Evolutionary conservation across 1,140 invertebrate species (phyloP).

Genomic region (Bombus polaris): DNA sequence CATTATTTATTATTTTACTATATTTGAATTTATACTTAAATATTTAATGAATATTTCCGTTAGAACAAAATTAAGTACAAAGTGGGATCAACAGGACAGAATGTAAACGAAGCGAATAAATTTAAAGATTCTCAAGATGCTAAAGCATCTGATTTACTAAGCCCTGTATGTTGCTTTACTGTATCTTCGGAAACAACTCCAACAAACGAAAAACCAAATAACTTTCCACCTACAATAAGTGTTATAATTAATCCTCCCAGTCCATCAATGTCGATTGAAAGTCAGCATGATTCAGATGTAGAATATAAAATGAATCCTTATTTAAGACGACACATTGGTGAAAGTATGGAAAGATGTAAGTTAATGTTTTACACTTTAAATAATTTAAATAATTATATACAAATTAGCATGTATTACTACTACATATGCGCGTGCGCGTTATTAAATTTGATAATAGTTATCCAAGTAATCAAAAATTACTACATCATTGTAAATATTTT

Average conservation of each 20-base stretch:
- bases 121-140: slow-evolving; percentile 47
- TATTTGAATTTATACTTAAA: not conserved
- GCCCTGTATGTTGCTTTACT: slow-evolving; percentile 75
- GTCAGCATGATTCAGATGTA: slow-evolving; percentile 72
- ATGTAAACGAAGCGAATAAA: not conserved
- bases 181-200: slow-evolving; percentile 67
- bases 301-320: slow-evolving; percentile 64
- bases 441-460: not conserved
- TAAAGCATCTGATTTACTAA: slow-evolving; percentile 69
- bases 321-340: slow-evolving; percentile 68
- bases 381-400: not conserved
- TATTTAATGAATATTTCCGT: not conserved
- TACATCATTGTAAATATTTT: not conserved
- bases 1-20: not conserved
- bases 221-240: slow-evolving; percentile 78
- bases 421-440: not conserved
- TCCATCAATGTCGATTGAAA: slow-evolving; percentile 80
- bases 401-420: not conserved
- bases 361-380: slow-evolving; percentile 18
- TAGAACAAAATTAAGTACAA: slow-evolving; percentile 38
- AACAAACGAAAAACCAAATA: slow-evolving; percentile 68
- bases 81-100: slow-evolving; percentile 17
- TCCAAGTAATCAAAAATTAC: not conserved
- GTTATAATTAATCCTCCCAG: slow-evolving; percentile 81
- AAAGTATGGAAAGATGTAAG: slow-evolving; percentile 79